phyloP scores from a whole-genome alignment of 1,140 invertebrate genomes.

The Zaprionus davidi region DNA sequence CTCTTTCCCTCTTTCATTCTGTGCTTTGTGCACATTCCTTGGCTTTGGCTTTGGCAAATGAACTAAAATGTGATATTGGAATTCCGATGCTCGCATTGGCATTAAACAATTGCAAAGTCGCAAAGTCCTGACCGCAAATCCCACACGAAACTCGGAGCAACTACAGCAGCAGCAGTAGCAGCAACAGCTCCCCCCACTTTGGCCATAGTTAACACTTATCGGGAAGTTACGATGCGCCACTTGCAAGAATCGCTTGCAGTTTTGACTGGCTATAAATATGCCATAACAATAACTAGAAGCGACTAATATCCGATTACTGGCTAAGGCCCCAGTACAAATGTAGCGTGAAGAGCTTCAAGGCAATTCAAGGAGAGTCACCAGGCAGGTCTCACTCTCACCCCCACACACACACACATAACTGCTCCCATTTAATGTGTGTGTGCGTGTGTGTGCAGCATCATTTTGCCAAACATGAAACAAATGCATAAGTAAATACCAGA shows the following conservation, averaged over 20 bases:
- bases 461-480: conserved; percentile 73
- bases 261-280: conserved; percentile 72
- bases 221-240: conserved; percentile 31
- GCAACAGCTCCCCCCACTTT: background rate
- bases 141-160: conserved; percentile 19
- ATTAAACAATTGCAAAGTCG: conserved; percentile 57
- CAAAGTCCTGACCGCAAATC: conserved; percentile 49
- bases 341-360: conserved; percentile 67
- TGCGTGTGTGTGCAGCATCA: conserved; percentile 26
- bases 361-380: conserved; percentile 20
- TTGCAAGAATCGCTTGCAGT: conserved; percentile 50
- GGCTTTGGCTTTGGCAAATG: conserved; percentile 43
- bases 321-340: conserved; percentile 54
- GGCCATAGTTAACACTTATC: conserved; percentile 40
- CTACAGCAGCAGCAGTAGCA: background rate
- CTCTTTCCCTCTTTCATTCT: background rate
- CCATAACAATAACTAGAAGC: conserved; percentile 71
- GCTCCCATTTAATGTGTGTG: background rate
- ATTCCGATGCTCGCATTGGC: conserved; percentile 50
- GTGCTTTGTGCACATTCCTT: conserved; percentile 43
- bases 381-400: too few relatives aligned
- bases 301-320: conserved; percentile 77
- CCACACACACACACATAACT: background rate
- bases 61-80: conserved; percentile 63
- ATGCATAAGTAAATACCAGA: conserved; percentile 83